Conservation (phyloP, 64 coral and sea anemone genomes). For the Orbicella faveolata region DNA sequence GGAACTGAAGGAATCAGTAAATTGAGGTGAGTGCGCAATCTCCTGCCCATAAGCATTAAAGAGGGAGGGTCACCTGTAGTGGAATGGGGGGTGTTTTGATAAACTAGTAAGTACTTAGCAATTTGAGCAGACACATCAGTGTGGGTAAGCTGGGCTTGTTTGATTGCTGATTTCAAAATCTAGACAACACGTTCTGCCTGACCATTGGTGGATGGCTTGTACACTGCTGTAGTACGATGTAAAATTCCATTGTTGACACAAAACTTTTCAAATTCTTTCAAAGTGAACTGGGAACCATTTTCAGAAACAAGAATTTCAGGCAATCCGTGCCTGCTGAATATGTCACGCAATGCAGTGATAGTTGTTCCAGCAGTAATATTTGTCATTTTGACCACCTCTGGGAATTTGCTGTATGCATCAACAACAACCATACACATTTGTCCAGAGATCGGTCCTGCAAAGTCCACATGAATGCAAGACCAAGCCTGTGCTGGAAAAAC, state of each 20-base stretch:
- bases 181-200: slow-evolving; percentile 64
- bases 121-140: no score
- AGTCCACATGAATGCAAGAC: slow-evolving; percentile 18
- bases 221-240: slow-evolving; percentile 54
- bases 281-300: slow-evolving; percentile 42
- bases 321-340: not conserved
- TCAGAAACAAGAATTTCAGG: slow-evolving; percentile 50
- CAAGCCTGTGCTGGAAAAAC: not conserved
- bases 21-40: no score
- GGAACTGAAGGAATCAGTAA: slow-evolving; percentile 19
- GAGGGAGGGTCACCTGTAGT: no score
- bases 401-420: slow-evolving; percentile 11
- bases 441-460: slow-evolving; percentile 17
- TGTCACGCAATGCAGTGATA: no score
- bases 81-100: not conserved
- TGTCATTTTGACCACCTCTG: no score
- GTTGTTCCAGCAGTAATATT: no score
- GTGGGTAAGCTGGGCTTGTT: slow-evolving; percentile 9
- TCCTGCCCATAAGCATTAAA: no score
- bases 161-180: slow-evolving; percentile 38
- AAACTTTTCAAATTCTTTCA: slow-evolving; percentile 46
- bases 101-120: not conserved
- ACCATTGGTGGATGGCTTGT: slow-evolving; percentile 62
- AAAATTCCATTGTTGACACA: slow-evolving; percentile 48
- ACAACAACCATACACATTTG: not conserved